These are phyloP conservation scores for Sebastes baramenuke DNA, from an alignment of 2,797 vertebrate genomes.

Conservation along the genomic window DNA sequence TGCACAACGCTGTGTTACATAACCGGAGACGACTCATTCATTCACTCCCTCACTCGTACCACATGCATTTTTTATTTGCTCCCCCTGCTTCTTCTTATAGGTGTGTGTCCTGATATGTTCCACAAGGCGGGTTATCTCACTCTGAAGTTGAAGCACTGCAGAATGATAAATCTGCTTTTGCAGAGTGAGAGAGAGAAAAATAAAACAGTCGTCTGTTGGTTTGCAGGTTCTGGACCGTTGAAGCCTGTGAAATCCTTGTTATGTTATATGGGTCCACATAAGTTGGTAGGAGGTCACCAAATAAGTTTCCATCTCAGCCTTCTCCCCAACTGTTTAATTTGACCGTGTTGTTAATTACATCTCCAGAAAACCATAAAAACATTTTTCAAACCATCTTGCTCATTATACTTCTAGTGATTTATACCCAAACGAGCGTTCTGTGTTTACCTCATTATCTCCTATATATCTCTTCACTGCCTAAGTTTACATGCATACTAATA, in stretches of 20 bases:
- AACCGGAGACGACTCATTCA: conserved; percentile 56
- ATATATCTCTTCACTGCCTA: not conserved
- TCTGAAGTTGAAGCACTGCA: not conserved
- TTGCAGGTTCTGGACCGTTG: not conserved
- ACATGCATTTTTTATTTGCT: conserved; percentile 48
- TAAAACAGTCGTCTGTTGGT: not conserved
- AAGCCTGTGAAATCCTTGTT: not conserved
- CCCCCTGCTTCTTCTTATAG: not conserved
- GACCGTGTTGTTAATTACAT: not conserved
- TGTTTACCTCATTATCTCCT: conserved; percentile 30
- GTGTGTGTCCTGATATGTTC: not conserved
- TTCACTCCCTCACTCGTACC: conserved; percentile 11
- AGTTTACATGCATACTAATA: too few species aligned
- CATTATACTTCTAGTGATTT: conserved; percentile 9
- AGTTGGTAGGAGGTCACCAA: not conserved
- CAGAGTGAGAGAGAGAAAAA: not conserved
- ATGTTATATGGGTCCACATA: not conserved
- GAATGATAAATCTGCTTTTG: not conserved
- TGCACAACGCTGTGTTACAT: conserved; percentile 46
- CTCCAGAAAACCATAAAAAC: not conserved
- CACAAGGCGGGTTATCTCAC: not conserved
- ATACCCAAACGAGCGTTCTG: not conserved
- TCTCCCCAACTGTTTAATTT: not conserved
- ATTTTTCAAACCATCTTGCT: conserved; percentile 2
- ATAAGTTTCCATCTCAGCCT: not conserved